phyloP scores from a whole-genome alignment of 2,888 invertebrate species.

The Heliconius hortense region DNA sequence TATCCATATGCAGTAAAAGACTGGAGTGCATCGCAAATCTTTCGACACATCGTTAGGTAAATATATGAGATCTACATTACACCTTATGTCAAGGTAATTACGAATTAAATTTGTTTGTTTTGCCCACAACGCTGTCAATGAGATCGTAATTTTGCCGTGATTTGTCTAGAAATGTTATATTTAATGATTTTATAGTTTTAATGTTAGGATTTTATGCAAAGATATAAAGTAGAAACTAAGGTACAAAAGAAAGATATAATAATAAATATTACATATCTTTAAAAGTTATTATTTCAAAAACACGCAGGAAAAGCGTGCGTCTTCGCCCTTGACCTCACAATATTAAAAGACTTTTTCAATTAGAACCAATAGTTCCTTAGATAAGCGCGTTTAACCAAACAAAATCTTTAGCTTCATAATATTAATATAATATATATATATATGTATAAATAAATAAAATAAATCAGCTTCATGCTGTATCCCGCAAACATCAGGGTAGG shows the following conservation, averaged over 20 bases:
- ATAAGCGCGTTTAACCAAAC: too few relatives aligned
- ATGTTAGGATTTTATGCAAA: not conserved
- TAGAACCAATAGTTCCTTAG: too few relatives aligned
- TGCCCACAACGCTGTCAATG: conserved; percentile 45
- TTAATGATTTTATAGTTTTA: conserved; percentile 26
- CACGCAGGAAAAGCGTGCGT: too few relatives aligned
- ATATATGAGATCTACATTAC: conserved; percentile 46
- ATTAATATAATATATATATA: not conserved
- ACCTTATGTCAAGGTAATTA: conserved; percentile 46
- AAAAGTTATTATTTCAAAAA: too few relatives aligned
- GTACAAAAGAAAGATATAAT: not conserved
- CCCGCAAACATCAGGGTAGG: too few relatives aligned
- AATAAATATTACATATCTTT: too few relatives aligned
- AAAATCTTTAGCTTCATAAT: not conserved
- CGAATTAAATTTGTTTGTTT: conserved; percentile 47
- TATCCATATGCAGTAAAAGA: not conserved
- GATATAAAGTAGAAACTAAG: not conserved
- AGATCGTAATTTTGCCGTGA: conserved; percentile 45
- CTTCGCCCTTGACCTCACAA: too few relatives aligned
- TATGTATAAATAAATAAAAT: too few relatives aligned
- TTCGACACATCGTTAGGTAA: conserved; percentile 45
- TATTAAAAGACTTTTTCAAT: too few relatives aligned
- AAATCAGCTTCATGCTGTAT: too few relatives aligned
- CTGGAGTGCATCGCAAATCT: conserved; percentile 43
- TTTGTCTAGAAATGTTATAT: conserved; percentile 41